These are phyloP conservation scores for Aspidoscelis tigris DNA, from an alignment of 2,113 vertebrate species.

Conservation along the genomic window DNA sequence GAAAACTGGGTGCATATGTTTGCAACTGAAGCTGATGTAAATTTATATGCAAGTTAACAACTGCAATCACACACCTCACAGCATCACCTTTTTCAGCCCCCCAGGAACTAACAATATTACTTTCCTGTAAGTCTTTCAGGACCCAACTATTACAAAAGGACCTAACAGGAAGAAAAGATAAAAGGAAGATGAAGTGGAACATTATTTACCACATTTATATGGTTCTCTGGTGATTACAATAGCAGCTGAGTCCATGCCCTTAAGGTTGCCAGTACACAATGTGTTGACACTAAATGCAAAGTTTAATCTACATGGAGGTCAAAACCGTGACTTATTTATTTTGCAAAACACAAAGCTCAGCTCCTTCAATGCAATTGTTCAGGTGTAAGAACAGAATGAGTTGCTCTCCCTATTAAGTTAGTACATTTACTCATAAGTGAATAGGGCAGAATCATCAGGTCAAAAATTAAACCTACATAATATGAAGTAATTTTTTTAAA, in stretches of 20 bases:
- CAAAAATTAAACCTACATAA: background rate
- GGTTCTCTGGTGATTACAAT: background rate
- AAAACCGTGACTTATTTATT: background rate
- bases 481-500: too few species aligned
- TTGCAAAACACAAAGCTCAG: background rate
- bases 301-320: background rate
- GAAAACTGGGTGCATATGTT: constrained; percentile 27
- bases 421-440: background rate
- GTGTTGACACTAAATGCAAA: background rate
- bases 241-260: background rate
- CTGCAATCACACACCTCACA: background rate
- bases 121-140: background rate
- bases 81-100: background rate
- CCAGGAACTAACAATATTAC: background rate
- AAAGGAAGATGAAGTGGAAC: background rate
- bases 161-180: background rate
- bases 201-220: background rate
- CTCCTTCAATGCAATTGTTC: background rate
- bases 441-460: background rate
- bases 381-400: background rate
- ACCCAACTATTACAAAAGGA: background rate
- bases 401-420: background rate
- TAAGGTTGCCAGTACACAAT: background rate
- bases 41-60: constrained; percentile 33
- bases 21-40: constrained; percentile 33